Evolutionary conservation across 2,888 invertebrate genomes (phyloP), one percentile per base, ranked within the genome.

Genomic region (Amphimallon solstitiale): DNA sequence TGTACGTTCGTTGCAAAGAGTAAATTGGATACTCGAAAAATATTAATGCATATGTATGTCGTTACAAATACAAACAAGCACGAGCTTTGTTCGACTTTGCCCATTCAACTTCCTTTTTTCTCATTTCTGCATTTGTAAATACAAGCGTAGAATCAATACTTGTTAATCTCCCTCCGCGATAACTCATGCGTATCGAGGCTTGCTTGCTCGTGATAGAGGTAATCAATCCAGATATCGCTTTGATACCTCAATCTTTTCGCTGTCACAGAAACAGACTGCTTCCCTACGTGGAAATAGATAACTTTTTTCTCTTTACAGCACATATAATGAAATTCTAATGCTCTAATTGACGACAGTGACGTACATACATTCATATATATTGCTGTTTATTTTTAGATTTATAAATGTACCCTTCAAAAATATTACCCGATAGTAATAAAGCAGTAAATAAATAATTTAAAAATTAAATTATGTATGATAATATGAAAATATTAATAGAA

Each of bases 161-260:
- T 15, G 29, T 23, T 40, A 40, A 56, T 56, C 29, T 23, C 43
- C 15, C 21, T 43, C 10, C 21, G 40, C 37, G 29, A 43, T 12
- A 56, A 37, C 43, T 23, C 29, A 43, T 43, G 56, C 29, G 43
- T 54, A 54, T 37, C 37, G 37, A 40, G 29, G 3, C 29, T n/a
- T 12, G 15, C 29, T 29, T 10, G 3, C 43, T 56, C 19, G 17
- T 12, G 23, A 23, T 37, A 14, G 12, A 21, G 29, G 56, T 29
- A 56, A 43, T 56, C 14, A 56, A 56, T 43, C 23, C 43, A 21
- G 40, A 15, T 43, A n/a, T 40, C 43, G 29, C 56, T 29, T 56
- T 56, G 56, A 56, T 43, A 43, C 43, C 56, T 56, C 43, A 56
- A 56, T 43, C 56, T 56, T 45, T 54, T 45, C 21, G 45, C 17